Evolutionary conservation across 1,140 invertebrate genomes (phyloP), one percentile per base, ranked within the genome.

Genomic region (Drusus annulatus): DNA sequence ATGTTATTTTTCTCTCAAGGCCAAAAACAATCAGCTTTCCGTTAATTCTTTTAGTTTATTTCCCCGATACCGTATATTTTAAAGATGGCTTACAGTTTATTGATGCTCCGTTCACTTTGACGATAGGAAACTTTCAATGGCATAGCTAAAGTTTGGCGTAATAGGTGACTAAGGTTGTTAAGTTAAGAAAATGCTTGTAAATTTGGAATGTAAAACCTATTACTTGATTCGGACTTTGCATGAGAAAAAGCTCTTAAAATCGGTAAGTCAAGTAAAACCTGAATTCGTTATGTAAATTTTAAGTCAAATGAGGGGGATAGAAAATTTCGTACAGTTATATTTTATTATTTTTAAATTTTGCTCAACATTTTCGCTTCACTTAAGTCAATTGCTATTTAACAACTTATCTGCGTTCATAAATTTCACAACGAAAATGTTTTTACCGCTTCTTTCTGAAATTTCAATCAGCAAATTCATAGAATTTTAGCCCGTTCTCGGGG

Each of bases 171-270:
- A 45, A 50, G 3, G 17, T 21, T 45, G 65, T 50, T 51, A 69
- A 62, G 21, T 78, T 65, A 78, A 6, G 23, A 78, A 78, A 78
- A 52, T n/a, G 45, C 76, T 79, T 78, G 56, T 56, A 75, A 50
- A 73, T 81, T 75, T 52, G 23, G 54, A 77, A 81, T 81, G 80
- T 78, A 71, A 69, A 79, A 79, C 62, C 71, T 75, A 68, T 63
- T 60, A 71, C 65, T 71, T 74, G 71, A 76, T 82, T 78, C 62
- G 71, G 76, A 79, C 80, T 76, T 82, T 71, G 80, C 80, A 82
- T 82, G 78, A 82, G 73, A 65, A 71, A 76, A 82, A 82, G 77
- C 80, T 79, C 80, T 82, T 82, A 82, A 71, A 73, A 76, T 28
- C 73, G 80, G 54, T 60, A 76, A 76, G 28, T 69, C 62, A 71